These are phyloP conservation scores for Drosophila anomelani DNA, from an alignment of 2,888 invertebrate genomes.

Conservation along the genomic window DNA sequence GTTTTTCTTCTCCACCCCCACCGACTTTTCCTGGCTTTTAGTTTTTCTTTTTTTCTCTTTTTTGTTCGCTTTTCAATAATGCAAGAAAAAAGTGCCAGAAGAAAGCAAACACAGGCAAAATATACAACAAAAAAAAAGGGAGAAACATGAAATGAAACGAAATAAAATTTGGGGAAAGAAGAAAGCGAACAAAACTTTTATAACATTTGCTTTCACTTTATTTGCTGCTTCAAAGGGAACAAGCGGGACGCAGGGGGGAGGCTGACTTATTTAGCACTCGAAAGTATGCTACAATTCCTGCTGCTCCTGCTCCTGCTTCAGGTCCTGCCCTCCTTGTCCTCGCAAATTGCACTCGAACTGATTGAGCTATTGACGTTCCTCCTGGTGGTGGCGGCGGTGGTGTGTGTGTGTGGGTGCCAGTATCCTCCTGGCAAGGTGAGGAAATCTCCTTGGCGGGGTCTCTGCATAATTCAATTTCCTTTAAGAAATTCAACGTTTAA, in stretches of 20 bases:
- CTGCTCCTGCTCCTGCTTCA: slow-evolving; percentile 1
- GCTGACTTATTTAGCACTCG: slow-evolving; percentile 66
- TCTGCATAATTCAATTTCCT: slow-evolving; percentile 46
- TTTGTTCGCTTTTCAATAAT: slow-evolving; percentile 66
- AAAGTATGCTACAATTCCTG: slow-evolving; percentile 60
- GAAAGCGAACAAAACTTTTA: slow-evolving; percentile 51
- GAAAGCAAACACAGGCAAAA: slow-evolving; percentile 30
- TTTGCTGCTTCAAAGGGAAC: slow-evolving; percentile 23
- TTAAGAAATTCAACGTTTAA: slow-evolving; percentile 32
- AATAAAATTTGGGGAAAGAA: slow-evolving; percentile 13
- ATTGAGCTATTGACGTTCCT: slow-evolving; percentile 56
- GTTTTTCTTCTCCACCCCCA: slow-evolving; percentile 30
- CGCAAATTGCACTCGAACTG: slow-evolving; percentile 72
- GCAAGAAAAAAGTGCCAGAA: slow-evolving; percentile 20
- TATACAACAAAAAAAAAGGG: slow-evolving; percentile 1
- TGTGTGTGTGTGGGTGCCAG: background rate
- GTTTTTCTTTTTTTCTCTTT: slow-evolving; percentile 10
- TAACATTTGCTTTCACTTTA: slow-evolving; percentile 56
- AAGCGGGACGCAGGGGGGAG: background rate
- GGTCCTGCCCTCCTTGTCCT: slow-evolving; percentile 3
- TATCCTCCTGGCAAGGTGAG: slow-evolving; percentile 5
- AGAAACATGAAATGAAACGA: slow-evolving; percentile 13
- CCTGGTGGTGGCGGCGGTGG: slow-evolving; percentile 2
- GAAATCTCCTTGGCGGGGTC: slow-evolving; percentile 18
- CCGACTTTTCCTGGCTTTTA: slow-evolving; percentile 33